Evolutionary conservation across 1,140 invertebrate species (phyloP).

Genomic region (Globodera rostochiensis): DNA sequence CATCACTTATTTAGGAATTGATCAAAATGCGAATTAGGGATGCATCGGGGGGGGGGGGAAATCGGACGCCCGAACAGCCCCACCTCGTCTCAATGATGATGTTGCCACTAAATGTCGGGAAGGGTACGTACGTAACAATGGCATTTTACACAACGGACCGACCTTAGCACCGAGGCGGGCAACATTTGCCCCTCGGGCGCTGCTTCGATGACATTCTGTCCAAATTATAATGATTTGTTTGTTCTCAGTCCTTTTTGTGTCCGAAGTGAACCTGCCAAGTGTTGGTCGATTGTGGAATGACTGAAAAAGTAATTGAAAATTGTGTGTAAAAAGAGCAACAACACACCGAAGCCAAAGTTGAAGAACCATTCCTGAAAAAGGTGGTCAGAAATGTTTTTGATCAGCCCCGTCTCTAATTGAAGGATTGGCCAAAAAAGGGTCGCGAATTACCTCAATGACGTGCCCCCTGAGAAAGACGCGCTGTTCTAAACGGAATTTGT

Average conservation of each 20-base stretch:
- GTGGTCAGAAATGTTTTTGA: background rate
- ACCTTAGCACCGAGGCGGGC: conserved; percentile 81
- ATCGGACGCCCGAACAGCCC: too few species aligned
- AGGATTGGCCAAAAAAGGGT: background rate
- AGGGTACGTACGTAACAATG: background rate
- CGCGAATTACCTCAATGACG: conserved; percentile 69
- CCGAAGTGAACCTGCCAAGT: conserved; percentile 84
- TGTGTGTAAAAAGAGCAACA: background rate
- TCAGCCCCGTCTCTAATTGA: too few species aligned
- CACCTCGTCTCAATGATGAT: conserved; percentile 92
- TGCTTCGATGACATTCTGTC: conserved; percentile 77
- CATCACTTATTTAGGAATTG: too few species aligned
- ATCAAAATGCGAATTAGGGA: too few species aligned
- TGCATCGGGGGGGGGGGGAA: too few species aligned
- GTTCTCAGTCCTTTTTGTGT: conserved; percentile 65
- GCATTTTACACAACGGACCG: background rate
- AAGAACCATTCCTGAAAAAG: conserved; percentile 85
- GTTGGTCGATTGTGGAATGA: conserved; percentile 96
- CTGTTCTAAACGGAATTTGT: conserved; percentile 94
- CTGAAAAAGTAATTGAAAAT: conserved; percentile 63
- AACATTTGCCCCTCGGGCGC: conserved; percentile 99
- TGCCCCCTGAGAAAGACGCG: conserved; percentile 78
- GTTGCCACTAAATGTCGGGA: conserved; percentile 79
- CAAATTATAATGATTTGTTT: background rate
- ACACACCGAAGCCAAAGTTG: conserved; percentile 84